Evolutionary conservation across 2,797 vertebrate genomes (phyloP).

Genomic region (Phoeniculus purpureus): DNA sequence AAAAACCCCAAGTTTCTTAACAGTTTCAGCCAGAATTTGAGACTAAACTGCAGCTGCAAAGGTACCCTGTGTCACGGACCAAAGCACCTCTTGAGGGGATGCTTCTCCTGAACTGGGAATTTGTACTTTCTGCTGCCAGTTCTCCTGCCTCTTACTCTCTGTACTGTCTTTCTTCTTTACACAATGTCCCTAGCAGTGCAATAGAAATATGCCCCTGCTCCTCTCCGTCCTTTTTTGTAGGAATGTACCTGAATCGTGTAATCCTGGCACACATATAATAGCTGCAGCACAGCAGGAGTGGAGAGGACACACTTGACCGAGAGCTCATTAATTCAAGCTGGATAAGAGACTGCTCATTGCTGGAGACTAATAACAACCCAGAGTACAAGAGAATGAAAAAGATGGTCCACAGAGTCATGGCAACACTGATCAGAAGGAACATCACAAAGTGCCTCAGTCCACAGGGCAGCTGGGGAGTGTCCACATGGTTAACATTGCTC

Average conservation of each 20-base stretch:
- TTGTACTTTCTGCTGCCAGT: not conserved
- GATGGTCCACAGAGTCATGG: not conserved
- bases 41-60: slow-evolving; percentile 5
- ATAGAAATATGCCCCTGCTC: not conserved
- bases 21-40: not conserved
- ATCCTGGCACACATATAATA: not conserved
- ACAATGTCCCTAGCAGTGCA: not conserved
- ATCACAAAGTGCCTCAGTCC: fast-evolving
- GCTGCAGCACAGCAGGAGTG: fast-evolving
- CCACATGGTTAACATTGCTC: not conserved
- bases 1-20: not conserved
- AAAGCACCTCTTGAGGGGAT: not conserved
- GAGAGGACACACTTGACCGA: not conserved
- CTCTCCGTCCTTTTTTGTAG: not conserved
- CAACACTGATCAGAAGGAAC: not conserved
- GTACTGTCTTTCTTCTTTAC: not conserved
- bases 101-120: not conserved
- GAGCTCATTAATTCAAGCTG: not conserved
- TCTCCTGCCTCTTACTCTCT: not conserved
- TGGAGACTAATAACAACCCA: not conserved
- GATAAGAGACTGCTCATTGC: not conserved
- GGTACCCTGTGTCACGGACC: not conserved
- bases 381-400: not conserved
- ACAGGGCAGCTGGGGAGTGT: not conserved
- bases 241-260: not conserved